These are phyloP conservation scores for Nothura maculosa DNA, from an alignment of 2,797 vertebrate species.

Conservation along the genomic window DNA sequence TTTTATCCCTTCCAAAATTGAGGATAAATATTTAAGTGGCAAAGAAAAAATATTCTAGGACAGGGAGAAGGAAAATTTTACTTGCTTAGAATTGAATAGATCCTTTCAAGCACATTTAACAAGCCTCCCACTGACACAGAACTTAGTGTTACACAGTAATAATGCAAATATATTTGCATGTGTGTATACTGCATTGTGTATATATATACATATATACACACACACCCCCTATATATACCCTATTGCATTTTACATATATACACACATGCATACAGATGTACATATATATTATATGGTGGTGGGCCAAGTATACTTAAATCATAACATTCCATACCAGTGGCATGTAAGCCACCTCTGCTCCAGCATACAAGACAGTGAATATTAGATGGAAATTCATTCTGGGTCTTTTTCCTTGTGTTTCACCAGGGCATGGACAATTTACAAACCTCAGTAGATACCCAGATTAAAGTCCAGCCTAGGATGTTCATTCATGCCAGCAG, in stretches of 20 bases:
- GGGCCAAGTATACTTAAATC: background rate
- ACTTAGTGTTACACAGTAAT: background rate
- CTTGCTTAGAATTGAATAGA: background rate
- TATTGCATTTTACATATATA: background rate
- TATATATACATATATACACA: rapidly evolving
- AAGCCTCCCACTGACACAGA: background rate
- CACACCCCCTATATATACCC: too few relatives aligned
- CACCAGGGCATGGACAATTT: background rate
- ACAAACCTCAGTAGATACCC: background rate
- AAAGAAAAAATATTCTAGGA: background rate
- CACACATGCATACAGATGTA: background rate
- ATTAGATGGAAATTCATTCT: background rate
- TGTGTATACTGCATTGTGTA: too few relatives aligned
- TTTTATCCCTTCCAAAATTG: constrained; percentile 12
- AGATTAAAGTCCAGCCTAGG: background rate
- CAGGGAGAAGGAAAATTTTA: background rate
- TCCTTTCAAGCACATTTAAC: background rate
- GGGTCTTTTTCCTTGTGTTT: background rate
- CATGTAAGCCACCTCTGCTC: background rate
- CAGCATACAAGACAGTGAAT: background rate
- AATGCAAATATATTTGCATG: background rate
- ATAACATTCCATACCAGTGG: background rate
- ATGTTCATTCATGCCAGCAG: background rate
- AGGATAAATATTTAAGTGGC: constrained; percentile 1
- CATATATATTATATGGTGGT: background rate